Percentiles rank a stretch among this genome's conserved stretches.
Conservation (phyloP, 2,113 vertebrate genomes). For the Gallinago undulata region DNA sequence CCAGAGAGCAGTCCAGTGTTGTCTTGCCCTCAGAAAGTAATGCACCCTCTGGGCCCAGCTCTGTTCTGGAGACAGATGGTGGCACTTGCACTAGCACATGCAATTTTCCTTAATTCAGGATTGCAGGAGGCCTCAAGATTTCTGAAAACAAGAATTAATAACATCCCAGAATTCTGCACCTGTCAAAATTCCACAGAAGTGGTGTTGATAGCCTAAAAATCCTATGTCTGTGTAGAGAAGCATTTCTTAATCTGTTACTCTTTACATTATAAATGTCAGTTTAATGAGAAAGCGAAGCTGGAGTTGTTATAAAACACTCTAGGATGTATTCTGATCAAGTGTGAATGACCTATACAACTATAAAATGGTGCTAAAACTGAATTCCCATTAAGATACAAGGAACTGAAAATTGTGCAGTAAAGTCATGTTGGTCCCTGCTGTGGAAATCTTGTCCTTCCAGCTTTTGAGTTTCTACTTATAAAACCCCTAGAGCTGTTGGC, state of each 20-base stretch:
- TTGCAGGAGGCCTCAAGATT: background rate
- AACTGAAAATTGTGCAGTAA: background rate
- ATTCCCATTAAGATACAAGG: background rate
- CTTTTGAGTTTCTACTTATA: background rate
- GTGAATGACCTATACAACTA: background rate
- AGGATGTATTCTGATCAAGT: background rate
- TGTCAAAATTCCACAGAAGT: background rate
- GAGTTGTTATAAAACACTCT: background rate
- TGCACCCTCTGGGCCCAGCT: background rate
- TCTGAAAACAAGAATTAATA: background rate
- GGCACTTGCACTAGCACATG: background rate
- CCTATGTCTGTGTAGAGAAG: background rate
- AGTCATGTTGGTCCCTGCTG: background rate
- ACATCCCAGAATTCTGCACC: background rate
- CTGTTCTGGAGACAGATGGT: background rate
- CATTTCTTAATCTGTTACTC: background rate
- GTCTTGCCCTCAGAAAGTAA: background rate
- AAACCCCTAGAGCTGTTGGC: background rate
- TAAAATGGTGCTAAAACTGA: background rate
- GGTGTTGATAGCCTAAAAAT: background rate
- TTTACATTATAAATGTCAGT: background rate
- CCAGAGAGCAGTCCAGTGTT: background rate
- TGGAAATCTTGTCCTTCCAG: background rate
- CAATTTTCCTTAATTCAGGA: background rate
- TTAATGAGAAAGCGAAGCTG: background rate